These are phyloP conservation scores for Aspidoscelis tigris DNA, from an alignment of 2,113 vertebrate species.

Conservation along the genomic window DNA sequence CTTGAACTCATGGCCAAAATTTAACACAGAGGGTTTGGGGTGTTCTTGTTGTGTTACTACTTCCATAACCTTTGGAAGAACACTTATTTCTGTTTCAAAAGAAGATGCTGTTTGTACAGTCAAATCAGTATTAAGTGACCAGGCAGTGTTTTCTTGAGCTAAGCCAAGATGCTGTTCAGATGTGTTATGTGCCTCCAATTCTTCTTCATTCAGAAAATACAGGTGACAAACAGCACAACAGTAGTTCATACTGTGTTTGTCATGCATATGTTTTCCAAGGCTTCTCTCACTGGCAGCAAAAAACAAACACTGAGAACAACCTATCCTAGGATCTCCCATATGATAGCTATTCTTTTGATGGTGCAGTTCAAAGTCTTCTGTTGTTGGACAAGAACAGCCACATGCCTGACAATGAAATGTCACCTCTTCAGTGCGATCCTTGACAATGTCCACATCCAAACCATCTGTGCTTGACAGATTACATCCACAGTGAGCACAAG, in stretches of 20 bases:
- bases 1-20: constrained; percentile 71
- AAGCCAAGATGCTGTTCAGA: constrained; percentile 58
- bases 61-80: constrained; percentile 39
- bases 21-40: constrained; percentile 48
- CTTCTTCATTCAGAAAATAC: constrained; percentile 71
- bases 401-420: constrained; percentile 71
- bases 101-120: constrained; percentile 51
- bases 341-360: constrained; percentile 67
- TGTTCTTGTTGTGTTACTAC: constrained; percentile 57
- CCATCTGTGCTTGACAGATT: constrained; percentile 72
- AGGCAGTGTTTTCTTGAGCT: constrained; percentile 47
- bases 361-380: constrained; percentile 71
- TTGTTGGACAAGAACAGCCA: constrained; percentile 65
- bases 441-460: constrained; percentile 75
- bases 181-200: constrained; percentile 68
- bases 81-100: constrained; percentile 39
- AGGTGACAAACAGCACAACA: constrained; percentile 68
- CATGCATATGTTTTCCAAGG: constrained; percentile 73
- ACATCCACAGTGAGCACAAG: constrained; percentile 77
- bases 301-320: constrained; percentile 73
- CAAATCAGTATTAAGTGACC: constrained; percentile 30
- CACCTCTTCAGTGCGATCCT: constrained; percentile 73
- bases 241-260: constrained; percentile 65
- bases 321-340: constrained; percentile 54
- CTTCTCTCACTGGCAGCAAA: constrained; percentile 37